Conservation (phyloP, 2,797 vertebrate species). For the Etheostoma perlongum region DNA sequence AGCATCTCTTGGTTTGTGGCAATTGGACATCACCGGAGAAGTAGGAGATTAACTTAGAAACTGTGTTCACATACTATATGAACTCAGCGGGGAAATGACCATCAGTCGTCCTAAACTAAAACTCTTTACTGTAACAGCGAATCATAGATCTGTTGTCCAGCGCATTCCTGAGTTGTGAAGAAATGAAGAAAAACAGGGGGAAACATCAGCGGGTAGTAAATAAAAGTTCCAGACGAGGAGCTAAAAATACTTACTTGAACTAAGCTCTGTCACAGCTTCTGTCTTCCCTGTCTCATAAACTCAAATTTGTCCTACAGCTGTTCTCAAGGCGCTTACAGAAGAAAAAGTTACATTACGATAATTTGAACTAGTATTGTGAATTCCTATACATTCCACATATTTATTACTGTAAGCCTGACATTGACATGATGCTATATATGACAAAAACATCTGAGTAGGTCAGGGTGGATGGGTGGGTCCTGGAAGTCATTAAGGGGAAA, state of each 20-base stretch:
- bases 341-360: background rate
- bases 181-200: conserved; percentile 25
- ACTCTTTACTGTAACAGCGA: conserved; percentile 24
- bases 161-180: conserved; percentile 61
- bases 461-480: too few relatives aligned
- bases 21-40: conserved; percentile 60
- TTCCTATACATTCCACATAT: too few relatives aligned
- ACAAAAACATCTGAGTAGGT: too few relatives aligned
- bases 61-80: conserved; percentile 36
- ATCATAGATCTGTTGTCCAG: conserved; percentile 34
- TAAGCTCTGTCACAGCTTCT: conserved; percentile 10
- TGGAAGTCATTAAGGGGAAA: too few relatives aligned
- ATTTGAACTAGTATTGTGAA: background rate
- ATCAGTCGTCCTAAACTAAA: conserved; percentile 69
- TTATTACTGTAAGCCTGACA: too few relatives aligned
- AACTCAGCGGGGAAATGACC: conserved; percentile 63
- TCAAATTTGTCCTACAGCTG: background rate
- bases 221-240: conserved; percentile 28
- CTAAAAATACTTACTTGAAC: conserved; percentile 37
- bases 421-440: too few relatives aligned
- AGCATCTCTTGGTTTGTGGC: conserved; percentile 37
- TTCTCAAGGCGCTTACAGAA: background rate
- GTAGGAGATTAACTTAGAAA: conserved; percentile 70
- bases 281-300: background rate
- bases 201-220: conserved; percentile 39